Evolutionary conservation across 2,113 vertebrate genomes (phyloP).

Genomic region (Sander vitreus): DNA sequence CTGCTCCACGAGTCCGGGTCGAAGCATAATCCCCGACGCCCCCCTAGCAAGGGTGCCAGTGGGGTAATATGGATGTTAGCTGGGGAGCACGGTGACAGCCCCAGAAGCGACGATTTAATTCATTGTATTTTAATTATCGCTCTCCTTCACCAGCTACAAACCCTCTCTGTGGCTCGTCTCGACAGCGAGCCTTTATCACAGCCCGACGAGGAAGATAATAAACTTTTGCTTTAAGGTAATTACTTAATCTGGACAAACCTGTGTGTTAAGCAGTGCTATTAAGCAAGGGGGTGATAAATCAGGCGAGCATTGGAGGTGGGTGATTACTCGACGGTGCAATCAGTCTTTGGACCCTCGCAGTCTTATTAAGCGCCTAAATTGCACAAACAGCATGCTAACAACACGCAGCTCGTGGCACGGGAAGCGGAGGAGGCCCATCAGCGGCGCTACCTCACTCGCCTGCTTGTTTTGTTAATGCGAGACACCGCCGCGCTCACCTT

Average conservation of each 20-base stretch:
- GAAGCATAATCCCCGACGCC: constrained; percentile 69
- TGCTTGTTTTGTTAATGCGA: constrained; percentile 79
- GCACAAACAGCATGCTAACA: constrained; percentile 92
- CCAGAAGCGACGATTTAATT: constrained; percentile 78
- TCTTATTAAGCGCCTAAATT: constrained; percentile 88
- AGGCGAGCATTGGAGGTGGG: constrained; percentile 86
- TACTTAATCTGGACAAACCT: constrained; percentile 98
- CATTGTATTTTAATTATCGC: constrained; percentile 85
- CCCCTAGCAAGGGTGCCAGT: constrained; percentile 71
- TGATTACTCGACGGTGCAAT: constrained; percentile 88
- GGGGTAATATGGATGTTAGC: constrained; percentile 84
- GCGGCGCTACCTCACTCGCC: not conserved
- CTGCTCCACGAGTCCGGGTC: constrained; percentile 25
- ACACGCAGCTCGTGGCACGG: constrained; percentile 44
- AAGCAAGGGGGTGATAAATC: constrained; percentile 90
- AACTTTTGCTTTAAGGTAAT: constrained; percentile 97
- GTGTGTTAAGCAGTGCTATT: constrained; percentile 97
- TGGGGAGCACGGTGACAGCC: constrained; percentile 71
- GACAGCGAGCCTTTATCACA: constrained; percentile 87
- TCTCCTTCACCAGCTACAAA: constrained; percentile 64
- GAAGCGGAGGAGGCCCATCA: constrained; percentile 40
- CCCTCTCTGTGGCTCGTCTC: constrained; percentile 36
- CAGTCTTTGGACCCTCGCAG: constrained; percentile 88
- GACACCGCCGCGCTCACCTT: constrained; percentile 73
- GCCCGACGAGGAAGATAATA: constrained; percentile 91